Conservation (phyloP, 2,113 vertebrate species). For the Stegostoma tigrinum region DNA sequence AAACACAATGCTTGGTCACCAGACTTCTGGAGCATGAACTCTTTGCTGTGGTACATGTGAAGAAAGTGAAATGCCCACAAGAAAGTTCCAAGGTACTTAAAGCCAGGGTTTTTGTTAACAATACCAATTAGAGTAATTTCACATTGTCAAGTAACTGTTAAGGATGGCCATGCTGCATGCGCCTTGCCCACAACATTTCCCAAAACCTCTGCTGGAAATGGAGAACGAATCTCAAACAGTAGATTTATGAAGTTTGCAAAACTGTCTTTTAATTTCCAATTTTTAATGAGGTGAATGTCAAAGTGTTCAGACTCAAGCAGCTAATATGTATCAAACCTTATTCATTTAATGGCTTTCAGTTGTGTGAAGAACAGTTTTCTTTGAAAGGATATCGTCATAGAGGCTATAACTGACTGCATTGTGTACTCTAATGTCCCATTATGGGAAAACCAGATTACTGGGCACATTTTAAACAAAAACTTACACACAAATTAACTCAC, state of each 20-base stretch:
- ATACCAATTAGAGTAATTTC: neutral
- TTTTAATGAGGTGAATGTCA: neutral
- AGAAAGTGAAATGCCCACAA: neutral
- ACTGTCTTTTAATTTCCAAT: neutral
- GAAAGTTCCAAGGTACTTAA: neutral
- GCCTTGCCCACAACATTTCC: no score
- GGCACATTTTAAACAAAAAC: neutral
- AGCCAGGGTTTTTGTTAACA: neutral
- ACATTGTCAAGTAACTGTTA: neutral
- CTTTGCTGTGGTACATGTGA: no score
- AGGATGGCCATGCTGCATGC: neutral
- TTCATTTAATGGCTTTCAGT: neutral
- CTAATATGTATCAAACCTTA: neutral
- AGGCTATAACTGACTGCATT: neutral
- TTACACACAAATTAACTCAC: neutral
- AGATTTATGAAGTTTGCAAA: neutral
- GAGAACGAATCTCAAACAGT: neutral
- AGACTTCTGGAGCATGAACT: neutral
- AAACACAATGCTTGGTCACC: neutral
- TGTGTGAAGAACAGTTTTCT: neutral
- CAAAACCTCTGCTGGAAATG: neutral
- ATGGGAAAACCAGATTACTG: conserved; percentile 2
- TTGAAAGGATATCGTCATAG: neutral
- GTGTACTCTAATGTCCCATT: neutral
- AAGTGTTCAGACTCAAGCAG: neutral